Conservation (phyloP, 1,140 invertebrate species). For the Gonatopus flavifemur region DNA sequence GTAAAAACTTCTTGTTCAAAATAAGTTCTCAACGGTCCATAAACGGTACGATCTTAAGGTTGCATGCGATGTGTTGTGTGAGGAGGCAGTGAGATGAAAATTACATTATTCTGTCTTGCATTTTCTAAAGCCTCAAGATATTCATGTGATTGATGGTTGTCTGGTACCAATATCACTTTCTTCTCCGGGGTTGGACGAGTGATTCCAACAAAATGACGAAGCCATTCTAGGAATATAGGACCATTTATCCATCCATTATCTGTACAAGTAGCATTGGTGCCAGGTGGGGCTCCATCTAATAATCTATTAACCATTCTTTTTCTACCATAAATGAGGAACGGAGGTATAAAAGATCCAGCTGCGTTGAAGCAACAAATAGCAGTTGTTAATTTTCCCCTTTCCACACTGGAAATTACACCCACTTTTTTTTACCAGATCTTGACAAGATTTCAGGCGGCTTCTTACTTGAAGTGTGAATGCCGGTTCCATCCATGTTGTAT, state of each 20-base stretch:
- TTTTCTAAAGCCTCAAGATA: slow-evolving; percentile 25
- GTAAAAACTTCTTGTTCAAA: slow-evolving; percentile 28
- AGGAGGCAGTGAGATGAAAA: slow-evolving; percentile 34
- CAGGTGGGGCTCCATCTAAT: slow-evolving; percentile 26
- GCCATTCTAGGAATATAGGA: slow-evolving; percentile 20
- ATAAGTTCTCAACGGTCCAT: slow-evolving; percentile 40
- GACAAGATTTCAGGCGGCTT: slow-evolving; percentile 37
- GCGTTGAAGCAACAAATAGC: slow-evolving; percentile 27
- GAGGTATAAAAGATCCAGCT: slow-evolving; percentile 27
- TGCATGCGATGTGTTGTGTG: slow-evolving; percentile 36
- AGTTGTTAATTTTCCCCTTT: slow-evolving; percentile 34
- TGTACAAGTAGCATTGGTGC: slow-evolving; percentile 16
- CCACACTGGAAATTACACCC: slow-evolving; percentile 25
- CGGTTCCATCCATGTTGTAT: slow-evolving; percentile 36
- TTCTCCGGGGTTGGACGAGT: slow-evolving; percentile 23
- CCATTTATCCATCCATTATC: slow-evolving; percentile 30
- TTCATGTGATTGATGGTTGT: slow-evolving; percentile 32
- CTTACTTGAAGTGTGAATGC: slow-evolving; percentile 24
- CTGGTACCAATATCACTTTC: slow-evolving; percentile 32
- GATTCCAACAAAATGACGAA: slow-evolving; percentile 22
- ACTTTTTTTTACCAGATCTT: slow-evolving; percentile 35
- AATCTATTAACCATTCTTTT: slow-evolving; percentile 21
- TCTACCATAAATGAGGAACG: slow-evolving; percentile 33
- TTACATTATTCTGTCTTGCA: slow-evolving; percentile 34
- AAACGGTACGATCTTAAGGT: slow-evolving; percentile 41